Base-by-base conservation (phyloP, 2,113 vertebrate genomes). In the Calypte anna region DNA sequence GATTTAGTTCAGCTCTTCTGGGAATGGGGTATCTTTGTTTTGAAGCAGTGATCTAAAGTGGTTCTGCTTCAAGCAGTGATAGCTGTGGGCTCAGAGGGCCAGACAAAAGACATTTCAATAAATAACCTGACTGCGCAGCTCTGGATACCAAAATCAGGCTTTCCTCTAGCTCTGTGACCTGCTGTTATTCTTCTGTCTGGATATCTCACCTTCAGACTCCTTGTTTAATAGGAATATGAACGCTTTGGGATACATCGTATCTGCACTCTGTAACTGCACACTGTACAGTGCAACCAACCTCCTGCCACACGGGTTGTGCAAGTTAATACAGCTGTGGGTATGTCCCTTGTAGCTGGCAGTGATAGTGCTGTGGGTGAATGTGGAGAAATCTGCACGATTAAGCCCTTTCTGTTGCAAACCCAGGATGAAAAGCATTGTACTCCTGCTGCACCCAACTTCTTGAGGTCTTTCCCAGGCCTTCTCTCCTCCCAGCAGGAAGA, bases 361-460 rank as follows among this genome's bases (percentile, higher is more conserved):
- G 75, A 82, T 62, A 68, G 6, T 9, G 33, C n/a, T 61, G 13
- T 2, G 46, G 31, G 48, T 33, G 20, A 83, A 70, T 4, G 4
- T 5, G 38, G 55, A 91, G 23, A n/a, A 17, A 83, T 77, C 74
- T 95, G 62, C 55, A 63, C 31, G 46, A 70, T 19, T 69, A 74
- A 90, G 64, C 14, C 90, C 8, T 33, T 84, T 87, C 69, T 80
- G 14, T 38, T 2, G 20, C 82, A 90, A 86, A 76, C 40, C 38
- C 30, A 51, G 61, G 0, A 0, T 55, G 14, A 85, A 40, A 12
- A 4, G 2, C 62, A 14, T 9, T 13, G 46, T 73, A 36, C 62
- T 79, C 63, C 76, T 82, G 54, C 50, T 74, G 46, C 62, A 57
- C 51, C 23, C 44, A 84, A 9, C 21, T 82, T 91, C 50, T 38